These are phyloP conservation scores for Apotomis betuletana DNA, from an alignment of 2,888 invertebrate species.

Conservation along the genomic window DNA sequence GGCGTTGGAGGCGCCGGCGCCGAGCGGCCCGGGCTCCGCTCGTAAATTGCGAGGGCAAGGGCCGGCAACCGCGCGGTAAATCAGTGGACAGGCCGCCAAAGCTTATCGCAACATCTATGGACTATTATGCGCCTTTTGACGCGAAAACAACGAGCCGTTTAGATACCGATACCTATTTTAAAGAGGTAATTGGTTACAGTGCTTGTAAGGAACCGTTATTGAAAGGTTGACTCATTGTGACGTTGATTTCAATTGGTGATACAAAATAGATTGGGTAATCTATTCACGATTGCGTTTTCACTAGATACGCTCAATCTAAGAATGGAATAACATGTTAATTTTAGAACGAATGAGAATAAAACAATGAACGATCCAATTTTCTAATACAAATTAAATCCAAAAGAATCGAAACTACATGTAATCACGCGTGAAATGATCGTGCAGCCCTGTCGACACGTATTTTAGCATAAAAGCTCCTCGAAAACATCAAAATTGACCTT, in stretches of 20 bases:
- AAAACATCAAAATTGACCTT: slow-evolving; percentile 1
- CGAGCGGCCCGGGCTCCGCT: slow-evolving; percentile 54
- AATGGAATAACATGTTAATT: slow-evolving; percentile 2
- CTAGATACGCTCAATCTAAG: background rate
- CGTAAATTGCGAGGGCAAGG: slow-evolving; percentile 76
- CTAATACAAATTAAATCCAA: slow-evolving; percentile 34
- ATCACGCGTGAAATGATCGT: slow-evolving; percentile 44
- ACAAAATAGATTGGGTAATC: background rate
- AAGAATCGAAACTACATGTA: slow-evolving; percentile 23
- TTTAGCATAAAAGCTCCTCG: background rate
- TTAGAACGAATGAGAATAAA: slow-evolving; percentile 20
- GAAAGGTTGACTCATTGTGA: slow-evolving; percentile 18
- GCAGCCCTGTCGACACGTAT: slow-evolving; percentile 7
- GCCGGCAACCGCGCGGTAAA: slow-evolving; percentile 78
- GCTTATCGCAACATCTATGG: slow-evolving; percentile 76
- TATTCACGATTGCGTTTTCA: no score
- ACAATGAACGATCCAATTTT: slow-evolving; percentile 29
- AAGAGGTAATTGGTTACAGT: slow-evolving; percentile 32
- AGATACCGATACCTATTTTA: slow-evolving; percentile 56
- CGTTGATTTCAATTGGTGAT: slow-evolving; percentile 10
- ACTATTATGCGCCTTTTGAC: slow-evolving; percentile 79
- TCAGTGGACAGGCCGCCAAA: slow-evolving; percentile 74
- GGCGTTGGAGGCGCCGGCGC: slow-evolving; percentile 57
- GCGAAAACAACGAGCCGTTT: slow-evolving; percentile 68
- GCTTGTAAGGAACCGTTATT: slow-evolving; percentile 15